A percentile compares a stretch with the other conserved stretches of the same genome.
Evolutionary conservation across 2,113 vertebrate genomes (phyloP).

Genomic region (Tricholaema leucomelas): DNA sequence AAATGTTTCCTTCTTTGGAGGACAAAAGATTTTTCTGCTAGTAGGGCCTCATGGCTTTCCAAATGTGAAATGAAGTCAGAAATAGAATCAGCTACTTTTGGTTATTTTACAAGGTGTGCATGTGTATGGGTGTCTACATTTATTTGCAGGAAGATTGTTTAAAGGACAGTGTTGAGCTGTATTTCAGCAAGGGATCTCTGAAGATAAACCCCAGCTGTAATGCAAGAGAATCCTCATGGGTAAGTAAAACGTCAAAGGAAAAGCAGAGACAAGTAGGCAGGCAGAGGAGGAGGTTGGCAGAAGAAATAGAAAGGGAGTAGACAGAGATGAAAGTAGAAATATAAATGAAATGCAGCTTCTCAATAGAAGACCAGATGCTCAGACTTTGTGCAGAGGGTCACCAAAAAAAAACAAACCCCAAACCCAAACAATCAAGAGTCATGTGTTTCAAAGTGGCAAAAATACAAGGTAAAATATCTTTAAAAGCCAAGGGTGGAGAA

Average conservation of each 20-base stretch:
- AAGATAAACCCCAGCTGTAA: background rate
- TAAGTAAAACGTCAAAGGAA: constrained; percentile 1
- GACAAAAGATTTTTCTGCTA: background rate
- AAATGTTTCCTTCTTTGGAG: background rate
- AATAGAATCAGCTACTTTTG: background rate
- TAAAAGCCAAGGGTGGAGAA: background rate
- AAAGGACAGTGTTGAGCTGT: background rate
- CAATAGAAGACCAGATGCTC: background rate
- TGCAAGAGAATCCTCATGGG: background rate
- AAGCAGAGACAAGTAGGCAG: background rate
- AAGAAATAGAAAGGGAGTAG: background rate
- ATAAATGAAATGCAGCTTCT: background rate
- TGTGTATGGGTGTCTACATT: background rate
- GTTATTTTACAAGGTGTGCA: background rate
- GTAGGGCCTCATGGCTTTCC: background rate
- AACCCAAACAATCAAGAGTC: background rate
- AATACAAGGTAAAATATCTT: background rate
- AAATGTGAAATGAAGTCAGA: background rate
- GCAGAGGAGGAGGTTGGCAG: background rate
- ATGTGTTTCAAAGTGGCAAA: background rate
- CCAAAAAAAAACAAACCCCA: too few relatives aligned
- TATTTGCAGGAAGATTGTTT: background rate
- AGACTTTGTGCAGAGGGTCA: background rate
- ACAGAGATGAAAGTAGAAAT: background rate
- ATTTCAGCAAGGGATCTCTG: background rate